These are phyloP conservation scores for Montipora cactus DNA, from an alignment of 64 coral and sea anemone species.

Conservation along the genomic window DNA sequence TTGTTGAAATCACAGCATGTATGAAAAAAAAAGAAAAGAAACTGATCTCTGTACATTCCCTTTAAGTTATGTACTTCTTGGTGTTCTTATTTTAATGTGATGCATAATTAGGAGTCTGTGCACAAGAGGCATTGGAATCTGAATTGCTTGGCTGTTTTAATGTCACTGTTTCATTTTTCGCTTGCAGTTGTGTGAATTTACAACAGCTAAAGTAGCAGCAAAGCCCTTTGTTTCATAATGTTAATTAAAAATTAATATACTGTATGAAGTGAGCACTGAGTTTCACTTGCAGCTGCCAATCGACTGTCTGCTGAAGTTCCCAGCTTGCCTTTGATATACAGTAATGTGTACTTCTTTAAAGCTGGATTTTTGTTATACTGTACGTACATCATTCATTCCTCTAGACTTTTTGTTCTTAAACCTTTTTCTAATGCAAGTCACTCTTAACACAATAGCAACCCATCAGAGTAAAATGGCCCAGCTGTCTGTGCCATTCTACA, in stretches of 20 bases:
- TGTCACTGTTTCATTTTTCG: background rate
- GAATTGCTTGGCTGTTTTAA: constrained; percentile 37
- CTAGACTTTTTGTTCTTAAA: too few species aligned
- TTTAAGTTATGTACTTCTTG: background rate
- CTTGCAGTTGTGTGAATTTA: background rate
- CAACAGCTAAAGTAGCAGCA: background rate
- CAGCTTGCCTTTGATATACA: too few species aligned
- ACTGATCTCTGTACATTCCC: background rate
- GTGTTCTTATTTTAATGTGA: background rate
- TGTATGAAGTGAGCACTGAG: too few species aligned
- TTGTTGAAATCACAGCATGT: too few species aligned
- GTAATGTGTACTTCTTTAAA: too few species aligned
- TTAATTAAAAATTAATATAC: too few species aligned
- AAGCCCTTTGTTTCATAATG: too few species aligned
- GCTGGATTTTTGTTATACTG: too few species aligned
- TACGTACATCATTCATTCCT: too few species aligned
- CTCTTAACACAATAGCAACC: background rate
- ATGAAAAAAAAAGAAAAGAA: too few species aligned
- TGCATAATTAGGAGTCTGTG: background rate
- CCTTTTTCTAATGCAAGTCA: background rate
- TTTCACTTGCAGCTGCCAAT: too few species aligned
- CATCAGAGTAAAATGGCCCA: constrained; percentile 39
- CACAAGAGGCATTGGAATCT: constrained; percentile 40
- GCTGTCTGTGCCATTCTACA: constrained; percentile 21
- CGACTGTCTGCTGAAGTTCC: too few species aligned